A percentile compares a stretch with the other conserved stretches of the same genome.
phyloP scores from a whole-genome alignment of 2,113 vertebrate species.

The Notothenia rossii region DNA sequence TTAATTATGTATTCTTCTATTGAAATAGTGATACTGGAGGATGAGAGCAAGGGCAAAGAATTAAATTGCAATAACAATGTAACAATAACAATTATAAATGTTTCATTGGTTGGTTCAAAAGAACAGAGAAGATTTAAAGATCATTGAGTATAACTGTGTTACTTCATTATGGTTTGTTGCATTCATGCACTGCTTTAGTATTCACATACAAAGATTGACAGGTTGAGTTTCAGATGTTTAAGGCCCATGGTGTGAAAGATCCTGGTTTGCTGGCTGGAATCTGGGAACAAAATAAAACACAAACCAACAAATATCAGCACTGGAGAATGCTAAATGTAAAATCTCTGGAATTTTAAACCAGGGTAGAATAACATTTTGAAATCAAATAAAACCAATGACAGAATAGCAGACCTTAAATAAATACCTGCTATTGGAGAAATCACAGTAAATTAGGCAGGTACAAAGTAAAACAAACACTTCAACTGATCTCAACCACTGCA shows the following conservation, averaged over 20 bases:
- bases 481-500: too few species aligned
- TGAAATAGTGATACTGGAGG: background rate
- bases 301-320: background rate
- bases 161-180: background rate
- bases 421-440: too few species aligned
- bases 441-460: too few species aligned
- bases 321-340: too few species aligned
- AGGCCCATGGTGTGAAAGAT: constrained; percentile 72
- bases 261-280: constrained; percentile 64
- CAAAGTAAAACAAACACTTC: background rate
- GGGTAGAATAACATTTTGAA: too few species aligned
- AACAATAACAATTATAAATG: too few species aligned
- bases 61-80: too few species aligned
- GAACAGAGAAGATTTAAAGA: too few species aligned
- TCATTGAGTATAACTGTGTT: background rate
- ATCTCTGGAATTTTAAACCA: too few species aligned
- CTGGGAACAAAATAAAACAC: constrained; percentile 54
- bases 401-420: too few species aligned
- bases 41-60: background rate
- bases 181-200: background rate
- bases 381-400: too few species aligned
- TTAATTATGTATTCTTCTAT: background rate
- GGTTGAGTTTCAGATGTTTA: constrained; percentile 66
- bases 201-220: background rate
- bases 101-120: background rate